phyloP scores from a whole-genome alignment of 2,888 invertebrate species.

The Cerastis rubricosa region DNA sequence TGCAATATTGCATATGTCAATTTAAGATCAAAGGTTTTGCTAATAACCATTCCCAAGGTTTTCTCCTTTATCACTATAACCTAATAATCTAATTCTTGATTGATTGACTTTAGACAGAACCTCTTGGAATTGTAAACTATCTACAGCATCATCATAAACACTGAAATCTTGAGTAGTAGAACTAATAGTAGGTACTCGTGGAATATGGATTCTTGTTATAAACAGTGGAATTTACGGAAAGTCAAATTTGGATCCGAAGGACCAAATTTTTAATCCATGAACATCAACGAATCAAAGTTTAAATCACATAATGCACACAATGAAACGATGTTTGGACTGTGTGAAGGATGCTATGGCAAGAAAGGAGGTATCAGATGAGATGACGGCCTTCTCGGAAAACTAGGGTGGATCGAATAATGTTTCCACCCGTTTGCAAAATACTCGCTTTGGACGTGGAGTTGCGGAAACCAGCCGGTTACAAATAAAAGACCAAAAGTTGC shows the following conservation, averaged over 20 bases:
- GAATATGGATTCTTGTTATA: background rate
- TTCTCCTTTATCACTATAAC: background rate
- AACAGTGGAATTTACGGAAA: background rate
- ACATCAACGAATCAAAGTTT: no score
- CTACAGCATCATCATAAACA: conserved; percentile 8
- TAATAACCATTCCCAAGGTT: background rate
- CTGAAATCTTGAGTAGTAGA: background rate
- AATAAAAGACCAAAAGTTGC: background rate
- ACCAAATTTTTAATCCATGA: background rate
- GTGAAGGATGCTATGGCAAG: no score
- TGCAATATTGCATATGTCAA: background rate
- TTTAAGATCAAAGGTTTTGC: conserved; percentile 32
- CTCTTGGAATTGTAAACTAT: conserved; percentile 31
- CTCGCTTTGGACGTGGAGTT: no score
- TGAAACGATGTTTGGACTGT: no score
- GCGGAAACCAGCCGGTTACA: no score
- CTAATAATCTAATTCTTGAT: conserved; percentile 16
- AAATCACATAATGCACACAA: no score
- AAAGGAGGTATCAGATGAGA: no score
- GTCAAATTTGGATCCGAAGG: background rate
- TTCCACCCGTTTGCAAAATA: no score
- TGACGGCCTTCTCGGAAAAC: no score
- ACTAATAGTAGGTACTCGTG: background rate
- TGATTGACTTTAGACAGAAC: conserved; percentile 21
- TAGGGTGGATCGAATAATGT: no score